A percentile compares a stretch with the other conserved stretches of the same genome.
These are phyloP conservation scores for Drosophila crucigera DNA, from an alignment of 2,888 invertebrate genomes.

Conservation along the genomic window DNA sequence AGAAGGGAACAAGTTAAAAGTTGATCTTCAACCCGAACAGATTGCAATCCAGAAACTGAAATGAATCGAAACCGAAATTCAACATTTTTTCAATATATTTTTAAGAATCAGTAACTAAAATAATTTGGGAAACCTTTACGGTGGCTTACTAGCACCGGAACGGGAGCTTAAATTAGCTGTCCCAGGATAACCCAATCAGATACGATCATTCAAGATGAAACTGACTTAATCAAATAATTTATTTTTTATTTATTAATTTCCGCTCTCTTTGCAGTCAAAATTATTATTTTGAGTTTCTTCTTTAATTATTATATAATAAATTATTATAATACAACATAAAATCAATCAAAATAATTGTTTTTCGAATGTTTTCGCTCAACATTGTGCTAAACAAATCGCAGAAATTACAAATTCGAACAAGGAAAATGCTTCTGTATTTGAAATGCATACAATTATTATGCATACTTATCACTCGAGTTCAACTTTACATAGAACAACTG, in stretches of 20 bases:
- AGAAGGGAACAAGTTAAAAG: background rate
- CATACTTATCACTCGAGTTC: constrained; percentile 4
- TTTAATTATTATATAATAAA: background rate
- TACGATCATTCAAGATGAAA: background rate
- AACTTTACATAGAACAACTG: constrained; percentile 3
- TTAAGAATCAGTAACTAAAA: background rate
- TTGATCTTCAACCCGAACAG: too few species aligned
- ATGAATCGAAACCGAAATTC: background rate
- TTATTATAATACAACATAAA: background rate
- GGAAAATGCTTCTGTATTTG: background rate
- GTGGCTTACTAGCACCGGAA: background rate
- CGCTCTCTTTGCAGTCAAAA: background rate
- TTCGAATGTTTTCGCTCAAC: background rate
- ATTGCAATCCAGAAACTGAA: background rate
- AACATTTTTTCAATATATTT: background rate
- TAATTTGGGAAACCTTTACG: background rate
- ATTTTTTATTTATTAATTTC: background rate
- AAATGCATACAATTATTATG: background rate
- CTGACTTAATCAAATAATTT: background rate
- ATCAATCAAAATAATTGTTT: background rate
- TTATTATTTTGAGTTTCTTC: too few species aligned
- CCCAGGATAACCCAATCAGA: background rate
- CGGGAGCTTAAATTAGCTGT: fast-evolving
- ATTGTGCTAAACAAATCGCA: background rate
- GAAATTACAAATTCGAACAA: background rate